Base-by-base conservation (phyloP, 2,797 vertebrate species). In the Gymnoscopelus microlampas region DNA sequence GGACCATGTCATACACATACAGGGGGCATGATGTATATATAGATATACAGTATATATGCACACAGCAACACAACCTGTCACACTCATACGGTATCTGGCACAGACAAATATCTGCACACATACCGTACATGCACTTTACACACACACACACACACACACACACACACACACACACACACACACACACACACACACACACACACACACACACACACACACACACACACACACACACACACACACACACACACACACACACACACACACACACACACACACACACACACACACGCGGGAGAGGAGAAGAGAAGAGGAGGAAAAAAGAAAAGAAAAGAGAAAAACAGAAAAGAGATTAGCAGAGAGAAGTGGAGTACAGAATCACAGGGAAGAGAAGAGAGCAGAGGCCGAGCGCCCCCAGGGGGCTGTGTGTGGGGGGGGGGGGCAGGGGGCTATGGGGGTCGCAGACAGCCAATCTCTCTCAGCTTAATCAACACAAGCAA, bases 401-500 rank as follows among this genome's bases (percentile, higher is more conserved):
- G 35, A 60, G 48, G 60, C n/a, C 23, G 39, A 14, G 47, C 19
- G 50, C 85, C 83, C 86, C 85, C 72, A 29, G 49, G 86, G 88
- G 89, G 91, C 92, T 91, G 91, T 90, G 19, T 19, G 19, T 19
- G 1, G 19, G 19, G 19, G 19, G 19, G 19, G 89, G 89, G 26
- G 26, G 26, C 71, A 44, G 50, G 86, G 88, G 90, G 91, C 91
- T 90, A 91, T 90, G 89, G 89, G 39, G 92, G 88, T 91, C 90
- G 85, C 82, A 87, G 90, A 92, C 88, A 92, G 82, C 88, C 91
- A 92, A 92, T 93, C 90, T 93, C 90, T 90, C 88, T 92, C 85
- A 83, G 86, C 89, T 92, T 92, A 90, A 93, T 93, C 91, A 93
- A 93, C 89, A 92, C 84, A 88, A 90, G 87, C 87, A 86, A 44